phyloP scores from a whole-genome alignment of 2,113 vertebrate species.

The Halcyon malimbica region DNA sequence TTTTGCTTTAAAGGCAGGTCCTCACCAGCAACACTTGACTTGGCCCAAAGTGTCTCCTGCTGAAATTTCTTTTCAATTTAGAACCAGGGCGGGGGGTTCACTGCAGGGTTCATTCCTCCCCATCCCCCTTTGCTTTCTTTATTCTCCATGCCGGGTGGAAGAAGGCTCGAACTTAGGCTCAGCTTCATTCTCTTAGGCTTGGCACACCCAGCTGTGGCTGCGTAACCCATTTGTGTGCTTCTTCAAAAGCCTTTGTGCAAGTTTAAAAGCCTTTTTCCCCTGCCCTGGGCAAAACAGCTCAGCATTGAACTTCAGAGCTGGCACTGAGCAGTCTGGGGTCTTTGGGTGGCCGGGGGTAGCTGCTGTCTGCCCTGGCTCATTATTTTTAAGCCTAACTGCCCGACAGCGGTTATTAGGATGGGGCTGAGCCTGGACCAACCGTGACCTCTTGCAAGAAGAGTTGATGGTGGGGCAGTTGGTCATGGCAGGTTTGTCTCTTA shows the following conservation, averaged over 20 bases:
- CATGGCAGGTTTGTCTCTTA: neutral
- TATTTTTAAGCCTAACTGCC: neutral
- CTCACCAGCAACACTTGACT: neutral
- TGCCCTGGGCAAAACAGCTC: neutral
- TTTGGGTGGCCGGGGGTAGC: no score
- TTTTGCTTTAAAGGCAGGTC: neutral
- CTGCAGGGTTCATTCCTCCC: neutral
- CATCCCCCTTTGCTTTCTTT: neutral
- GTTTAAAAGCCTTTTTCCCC: neutral
- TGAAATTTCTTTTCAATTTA: neutral
- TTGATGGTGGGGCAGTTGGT: neutral
- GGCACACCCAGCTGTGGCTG: neutral
- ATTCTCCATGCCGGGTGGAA: neutral
- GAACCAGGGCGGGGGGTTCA: no score
- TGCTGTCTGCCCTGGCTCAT: no score
- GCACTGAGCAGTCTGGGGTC: neutral
- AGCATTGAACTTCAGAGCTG: neutral
- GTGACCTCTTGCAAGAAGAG: neutral
- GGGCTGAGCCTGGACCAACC: neutral
- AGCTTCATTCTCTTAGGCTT: neutral
- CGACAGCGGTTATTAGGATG: fast-evolving
- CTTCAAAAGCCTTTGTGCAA: neutral
- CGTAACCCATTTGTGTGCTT: fast-evolving
- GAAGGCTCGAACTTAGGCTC: neutral
- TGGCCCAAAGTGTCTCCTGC: neutral